Conservation (phyloP, 2,113 vertebrate species). For the Bubalus kerabau region DNA sequence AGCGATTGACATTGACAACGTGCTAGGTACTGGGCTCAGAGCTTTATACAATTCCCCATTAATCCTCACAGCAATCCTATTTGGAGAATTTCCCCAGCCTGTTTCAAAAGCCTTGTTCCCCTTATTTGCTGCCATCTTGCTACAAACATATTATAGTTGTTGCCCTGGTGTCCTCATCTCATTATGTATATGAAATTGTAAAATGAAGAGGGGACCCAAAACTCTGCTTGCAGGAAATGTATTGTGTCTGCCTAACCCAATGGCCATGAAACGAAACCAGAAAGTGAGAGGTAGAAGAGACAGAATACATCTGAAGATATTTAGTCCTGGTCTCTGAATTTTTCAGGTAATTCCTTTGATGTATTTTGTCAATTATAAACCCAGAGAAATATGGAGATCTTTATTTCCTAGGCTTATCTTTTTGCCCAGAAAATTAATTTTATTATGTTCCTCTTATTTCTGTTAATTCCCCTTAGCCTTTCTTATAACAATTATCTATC, state of each 20-base stretch:
- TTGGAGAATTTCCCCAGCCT: neutral
- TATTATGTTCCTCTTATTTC: neutral
- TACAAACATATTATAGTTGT: neutral
- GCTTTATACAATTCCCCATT: neutral
- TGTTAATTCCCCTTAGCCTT: constrained; percentile 28
- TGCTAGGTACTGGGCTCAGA: neutral
- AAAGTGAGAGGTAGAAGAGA: neutral
- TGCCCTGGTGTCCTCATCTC: neutral
- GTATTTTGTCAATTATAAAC: constrained; percentile 7
- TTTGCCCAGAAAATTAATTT: neutral
- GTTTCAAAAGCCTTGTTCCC: neutral
- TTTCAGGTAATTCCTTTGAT: neutral
- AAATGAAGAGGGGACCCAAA: neutral
- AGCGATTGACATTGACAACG: neutral
- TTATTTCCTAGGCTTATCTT: neutral
- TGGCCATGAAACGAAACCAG: neutral
- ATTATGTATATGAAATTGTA: neutral
- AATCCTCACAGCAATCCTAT: neutral
- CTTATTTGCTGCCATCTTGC: neutral
- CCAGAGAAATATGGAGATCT: neutral
- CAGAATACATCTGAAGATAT: neutral
- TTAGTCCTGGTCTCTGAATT: neutral
- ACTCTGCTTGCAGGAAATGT: neutral
- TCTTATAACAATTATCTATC: constrained; percentile 28
- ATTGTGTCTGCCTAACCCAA: neutral